A percentile compares a stretch with the other conserved stretches of the same genome.
These are phyloP conservation scores for Mythimna pallens DNA, from an alignment of 2,888 invertebrate genomes.

Conservation along the genomic window DNA sequence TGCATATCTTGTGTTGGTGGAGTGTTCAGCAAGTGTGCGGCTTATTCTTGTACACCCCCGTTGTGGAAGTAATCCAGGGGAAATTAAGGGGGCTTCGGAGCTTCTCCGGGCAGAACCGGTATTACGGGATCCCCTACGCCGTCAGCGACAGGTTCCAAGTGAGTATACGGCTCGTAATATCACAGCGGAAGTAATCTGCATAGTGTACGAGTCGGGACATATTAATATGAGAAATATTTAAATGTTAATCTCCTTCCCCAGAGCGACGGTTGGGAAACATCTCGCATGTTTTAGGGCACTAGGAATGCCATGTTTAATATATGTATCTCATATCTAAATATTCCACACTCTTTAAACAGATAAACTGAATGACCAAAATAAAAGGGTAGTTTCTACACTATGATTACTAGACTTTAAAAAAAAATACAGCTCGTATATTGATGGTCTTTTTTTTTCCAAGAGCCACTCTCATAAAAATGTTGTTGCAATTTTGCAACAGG, in stretches of 20 bases:
- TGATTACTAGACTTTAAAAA: too few relatives aligned
- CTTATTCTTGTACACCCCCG: slow-evolving; percentile 71
- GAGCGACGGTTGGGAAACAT: not conserved
- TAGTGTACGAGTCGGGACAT: slow-evolving; percentile 18
- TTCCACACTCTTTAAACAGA: not conserved
- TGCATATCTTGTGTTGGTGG: slow-evolving; percentile 38
- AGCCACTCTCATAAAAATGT: too few relatives aligned
- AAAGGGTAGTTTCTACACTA: not conserved
- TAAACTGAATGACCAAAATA: not conserved
- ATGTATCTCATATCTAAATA: too few relatives aligned
- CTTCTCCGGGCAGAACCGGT: slow-evolving; percentile 78
- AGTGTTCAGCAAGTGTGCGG: slow-evolving; percentile 36
- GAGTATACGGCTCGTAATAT: slow-evolving; percentile 58
- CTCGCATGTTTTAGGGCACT: not conserved
- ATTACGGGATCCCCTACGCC: slow-evolving; percentile 85
- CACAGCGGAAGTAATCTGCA: slow-evolving; percentile 40
- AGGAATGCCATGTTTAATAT: too few relatives aligned
- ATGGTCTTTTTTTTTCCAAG: too few relatives aligned
- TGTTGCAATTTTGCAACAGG: too few relatives aligned
- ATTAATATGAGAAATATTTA: slow-evolving; percentile 31
- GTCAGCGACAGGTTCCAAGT: slow-evolving; percentile 82
- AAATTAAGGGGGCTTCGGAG: slow-evolving; percentile 77
- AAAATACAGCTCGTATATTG: too few relatives aligned
- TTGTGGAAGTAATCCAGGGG: slow-evolving; percentile 78
- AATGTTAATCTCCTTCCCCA: slow-evolving; percentile 18